Conservation (phyloP, 1,140 invertebrate genomes). For the Ostrea denselamellosa region DNA sequence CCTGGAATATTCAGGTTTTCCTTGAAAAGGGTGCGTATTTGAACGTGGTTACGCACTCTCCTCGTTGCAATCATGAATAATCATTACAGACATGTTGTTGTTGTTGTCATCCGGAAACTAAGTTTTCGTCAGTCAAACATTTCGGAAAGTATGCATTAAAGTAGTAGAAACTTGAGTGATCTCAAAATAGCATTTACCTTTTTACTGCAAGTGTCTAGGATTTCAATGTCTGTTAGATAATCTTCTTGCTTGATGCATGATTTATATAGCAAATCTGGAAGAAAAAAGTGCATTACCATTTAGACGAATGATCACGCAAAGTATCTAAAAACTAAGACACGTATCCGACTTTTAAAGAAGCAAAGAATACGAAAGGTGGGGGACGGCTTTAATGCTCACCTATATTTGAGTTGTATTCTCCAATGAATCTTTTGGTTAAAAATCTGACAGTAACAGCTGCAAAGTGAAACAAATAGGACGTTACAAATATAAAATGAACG, state of each 20-base stretch:
- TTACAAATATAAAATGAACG: not conserved
- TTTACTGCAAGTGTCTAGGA: constrained; percentile 89
- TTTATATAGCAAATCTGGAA: constrained; percentile 89
- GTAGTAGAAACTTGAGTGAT: not conserved
- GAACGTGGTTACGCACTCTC: not conserved
- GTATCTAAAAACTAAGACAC: not conserved
- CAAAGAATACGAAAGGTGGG: not conserved
- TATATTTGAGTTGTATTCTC: constrained; percentile 71
- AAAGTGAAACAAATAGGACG: constrained; percentile 52
- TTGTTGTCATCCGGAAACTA: too few species aligned
- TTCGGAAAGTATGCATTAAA: not conserved
- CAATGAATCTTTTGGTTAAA: constrained; percentile 72
- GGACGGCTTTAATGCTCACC: constrained; percentile 55
- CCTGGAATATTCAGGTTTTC: not conserved
- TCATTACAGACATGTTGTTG: too few species aligned
- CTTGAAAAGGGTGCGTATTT: not conserved
- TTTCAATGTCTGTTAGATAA: constrained; percentile 88
- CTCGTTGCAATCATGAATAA: too few species aligned
- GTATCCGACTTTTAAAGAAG: not conserved
- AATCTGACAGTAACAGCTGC: constrained; percentile 73
- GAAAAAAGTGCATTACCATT: constrained; percentile 56
- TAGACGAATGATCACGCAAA: not conserved
- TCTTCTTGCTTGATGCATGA: constrained; percentile 89
- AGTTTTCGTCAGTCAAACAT: not conserved
- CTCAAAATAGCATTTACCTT: constrained; percentile 82